phyloP scores from a whole-genome alignment of 2,888 invertebrate species.

The Ennomos quercinarius region DNA sequence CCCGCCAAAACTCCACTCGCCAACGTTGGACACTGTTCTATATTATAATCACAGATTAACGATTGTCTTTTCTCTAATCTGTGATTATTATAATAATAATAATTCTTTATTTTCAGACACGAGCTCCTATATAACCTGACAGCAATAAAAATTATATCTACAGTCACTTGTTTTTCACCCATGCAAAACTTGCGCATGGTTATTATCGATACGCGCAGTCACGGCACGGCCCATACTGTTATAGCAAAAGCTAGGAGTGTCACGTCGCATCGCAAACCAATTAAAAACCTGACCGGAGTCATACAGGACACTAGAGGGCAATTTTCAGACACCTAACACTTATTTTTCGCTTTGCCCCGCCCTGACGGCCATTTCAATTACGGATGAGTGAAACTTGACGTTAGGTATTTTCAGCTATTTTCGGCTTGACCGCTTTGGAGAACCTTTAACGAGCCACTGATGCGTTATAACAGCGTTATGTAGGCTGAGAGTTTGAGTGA shows the following conservation, averaged over 20 bases:
- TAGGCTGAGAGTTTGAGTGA: slow-evolving; percentile 33
- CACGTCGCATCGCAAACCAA: slow-evolving; percentile 48
- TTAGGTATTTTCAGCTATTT: slow-evolving; percentile 65
- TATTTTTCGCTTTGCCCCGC: slow-evolving; percentile 56
- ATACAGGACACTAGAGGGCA: slow-evolving; percentile 48
- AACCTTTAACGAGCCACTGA: slow-evolving; percentile 57
- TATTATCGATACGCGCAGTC: no score
- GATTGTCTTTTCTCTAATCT: no score
- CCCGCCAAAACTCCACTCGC: no score
- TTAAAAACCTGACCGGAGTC: slow-evolving; percentile 50
- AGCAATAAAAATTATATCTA: no score
- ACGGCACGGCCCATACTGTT: slow-evolving; percentile 7
- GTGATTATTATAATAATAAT: no score
- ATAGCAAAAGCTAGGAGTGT: not conserved
- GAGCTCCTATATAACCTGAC: no score
- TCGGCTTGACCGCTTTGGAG: slow-evolving; percentile 57
- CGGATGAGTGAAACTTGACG: slow-evolving; percentile 58
- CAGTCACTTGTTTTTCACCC: no score
- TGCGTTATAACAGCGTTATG: slow-evolving; percentile 46
- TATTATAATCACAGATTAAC: no score
- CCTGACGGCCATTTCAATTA: slow-evolving; percentile 58
- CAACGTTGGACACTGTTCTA: no score
- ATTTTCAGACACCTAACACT: slow-evolving; percentile 58
- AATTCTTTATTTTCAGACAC: no score
- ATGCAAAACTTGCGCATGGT: no score